Evolutionary conservation across 2,888 invertebrate species (phyloP), one percentile per base, ranked within the genome.

Genomic region (Drosophila pseudotalamancana): DNA sequence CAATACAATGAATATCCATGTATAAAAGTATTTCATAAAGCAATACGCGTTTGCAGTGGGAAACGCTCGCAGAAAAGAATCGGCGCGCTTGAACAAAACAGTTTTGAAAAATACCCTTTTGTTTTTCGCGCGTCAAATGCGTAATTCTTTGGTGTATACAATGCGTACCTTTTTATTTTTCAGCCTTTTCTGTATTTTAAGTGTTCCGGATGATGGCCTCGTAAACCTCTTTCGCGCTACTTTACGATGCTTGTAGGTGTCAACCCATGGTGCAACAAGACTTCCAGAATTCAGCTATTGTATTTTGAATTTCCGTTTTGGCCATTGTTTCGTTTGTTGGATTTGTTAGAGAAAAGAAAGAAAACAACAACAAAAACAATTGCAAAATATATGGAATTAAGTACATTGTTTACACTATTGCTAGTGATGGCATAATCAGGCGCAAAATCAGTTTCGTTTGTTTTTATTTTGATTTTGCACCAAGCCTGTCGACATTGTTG

Each of bases 151-250:
- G 21, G 89, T 87, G 60, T 90, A 91, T 25, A 90, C 90, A 1
- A 91, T 91, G 49, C 91, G 81, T n/a, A 91, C 87, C 14, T 89
- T 89, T 59, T 91, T 91, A 6, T 91, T 90, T 83, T 91, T 91
- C 2, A 90, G 63, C 49, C 90, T 90, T 21, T 85, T 80, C 2
- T 84, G 72, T 29, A 89, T 85, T 49, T 89, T 83, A 1, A 91
- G 75, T 50, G 89, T 80, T 2, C n/a, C 73, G 69, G 3, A 90
- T 83, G 19, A 90, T 90, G 18, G 72, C 75, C 45, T 78, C 56
- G 48, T 90, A 89, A 1, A 90, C 90, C 34, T 75, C 77, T 40
- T 90, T 88, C 89, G 80, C 25, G 80, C 80, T 9, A 62, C 59
- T n/a, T n/a, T n/a, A 45, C 87, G 90, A 69, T 88, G 88, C 61